Percentiles rank a stretch among this genome's conserved stretches.
These are phyloP conservation scores for Gulo gulo DNA, from an alignment of 2,113 vertebrate genomes.

Conservation along the genomic window DNA sequence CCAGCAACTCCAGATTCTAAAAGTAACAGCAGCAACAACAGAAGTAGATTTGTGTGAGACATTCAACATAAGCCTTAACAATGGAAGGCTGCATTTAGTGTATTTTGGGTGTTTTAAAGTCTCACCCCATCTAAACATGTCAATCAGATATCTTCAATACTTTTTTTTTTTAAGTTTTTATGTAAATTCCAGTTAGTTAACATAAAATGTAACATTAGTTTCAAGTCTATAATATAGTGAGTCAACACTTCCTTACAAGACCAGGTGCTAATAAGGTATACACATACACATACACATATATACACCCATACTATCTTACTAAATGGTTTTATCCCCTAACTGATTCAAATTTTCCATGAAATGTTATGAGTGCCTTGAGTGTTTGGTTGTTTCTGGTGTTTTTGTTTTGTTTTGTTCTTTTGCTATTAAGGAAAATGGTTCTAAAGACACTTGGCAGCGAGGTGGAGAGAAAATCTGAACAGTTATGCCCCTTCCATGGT, in stretches of 20 bases:
- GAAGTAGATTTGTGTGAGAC: conserved; percentile 1
- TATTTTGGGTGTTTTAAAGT: neutral
- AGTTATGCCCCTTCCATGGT: neutral
- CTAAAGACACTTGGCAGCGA: neutral
- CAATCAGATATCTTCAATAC: neutral
- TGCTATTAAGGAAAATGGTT: neutral
- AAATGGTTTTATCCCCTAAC: neutral
- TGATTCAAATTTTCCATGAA: conserved; percentile 1
- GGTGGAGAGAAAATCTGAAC: neutral
- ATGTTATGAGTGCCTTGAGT: neutral
- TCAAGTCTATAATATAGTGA: neutral
- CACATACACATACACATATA: neutral
- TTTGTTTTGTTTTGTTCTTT: neutral
- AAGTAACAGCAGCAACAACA: neutral
- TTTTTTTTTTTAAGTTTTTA: neutral
- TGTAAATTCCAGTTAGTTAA: neutral
- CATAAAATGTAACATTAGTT: neutral
- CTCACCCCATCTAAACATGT: neutral
- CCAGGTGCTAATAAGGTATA: neutral
- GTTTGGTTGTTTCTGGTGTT: neutral
- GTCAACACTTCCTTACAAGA: neutral
- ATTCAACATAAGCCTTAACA: neutral
- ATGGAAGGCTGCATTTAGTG: neutral
- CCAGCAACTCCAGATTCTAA: neutral
- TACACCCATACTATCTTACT: neutral